Percentiles rank a stretch among this genome's conserved stretches.
These are phyloP conservation scores for Alethe castanea DNA, from an alignment of 2,113 vertebrate species.

Conservation along the genomic window DNA sequence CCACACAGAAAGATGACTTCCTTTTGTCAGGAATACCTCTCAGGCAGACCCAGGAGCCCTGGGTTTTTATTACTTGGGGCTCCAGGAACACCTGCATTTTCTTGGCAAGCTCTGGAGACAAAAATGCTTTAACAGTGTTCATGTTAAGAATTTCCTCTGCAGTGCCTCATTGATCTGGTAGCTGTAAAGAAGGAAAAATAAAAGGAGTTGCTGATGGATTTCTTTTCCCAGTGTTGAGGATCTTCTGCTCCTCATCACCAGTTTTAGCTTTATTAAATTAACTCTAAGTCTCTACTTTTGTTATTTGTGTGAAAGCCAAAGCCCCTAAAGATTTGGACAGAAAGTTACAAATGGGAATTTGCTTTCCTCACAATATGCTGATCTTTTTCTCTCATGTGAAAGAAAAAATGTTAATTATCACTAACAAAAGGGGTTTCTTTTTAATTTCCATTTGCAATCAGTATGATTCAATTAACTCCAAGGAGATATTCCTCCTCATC, in stretches of 20 bases:
- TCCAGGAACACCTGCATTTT: constrained; percentile 24
- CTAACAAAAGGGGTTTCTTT: background rate
- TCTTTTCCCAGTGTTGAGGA: background rate
- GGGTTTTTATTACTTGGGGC: background rate
- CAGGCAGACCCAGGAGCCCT: background rate
- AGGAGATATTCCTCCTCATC: background rate
- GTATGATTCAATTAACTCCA: background rate
- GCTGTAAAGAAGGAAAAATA: background rate
- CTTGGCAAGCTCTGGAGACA: constrained; percentile 9
- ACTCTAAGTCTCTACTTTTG: background rate
- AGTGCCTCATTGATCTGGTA: background rate
- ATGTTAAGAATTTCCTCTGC: background rate
- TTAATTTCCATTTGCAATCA: background rate
- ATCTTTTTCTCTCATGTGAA: background rate
- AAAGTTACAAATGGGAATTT: background rate
- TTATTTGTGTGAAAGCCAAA: background rate
- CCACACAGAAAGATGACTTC: background rate
- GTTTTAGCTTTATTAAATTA: background rate
- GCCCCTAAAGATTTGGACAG: background rate
- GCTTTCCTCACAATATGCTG: background rate
- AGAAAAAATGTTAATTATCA: background rate
- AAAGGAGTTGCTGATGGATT: background rate
- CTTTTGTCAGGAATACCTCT: constrained; percentile 16
- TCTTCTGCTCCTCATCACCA: background rate
- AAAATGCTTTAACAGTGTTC: background rate